Evolutionary conservation across 1,140 invertebrate genomes (phyloP).

Genomic region (Drosophila parvula): DNA sequence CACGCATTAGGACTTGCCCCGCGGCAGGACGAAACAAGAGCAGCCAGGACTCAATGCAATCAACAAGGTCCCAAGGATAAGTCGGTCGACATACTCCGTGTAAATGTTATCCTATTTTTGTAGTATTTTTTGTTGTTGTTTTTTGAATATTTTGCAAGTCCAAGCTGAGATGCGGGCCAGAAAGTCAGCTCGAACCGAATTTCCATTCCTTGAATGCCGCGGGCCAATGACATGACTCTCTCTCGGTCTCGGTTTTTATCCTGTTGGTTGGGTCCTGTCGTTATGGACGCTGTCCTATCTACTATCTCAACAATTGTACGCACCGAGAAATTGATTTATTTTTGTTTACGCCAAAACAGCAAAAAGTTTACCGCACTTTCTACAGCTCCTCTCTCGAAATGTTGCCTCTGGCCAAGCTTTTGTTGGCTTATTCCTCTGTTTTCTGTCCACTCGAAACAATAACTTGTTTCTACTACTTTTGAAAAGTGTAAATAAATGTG

Average conservation of each 20-base stretch:
- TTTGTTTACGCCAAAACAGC: constrained; percentile 68
- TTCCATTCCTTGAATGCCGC: constrained; percentile 41
- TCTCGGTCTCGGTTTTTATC: constrained; percentile 24
- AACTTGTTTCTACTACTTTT: not conserved
- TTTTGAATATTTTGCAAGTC: constrained; percentile 28
- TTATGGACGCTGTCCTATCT: constrained; percentile 59
- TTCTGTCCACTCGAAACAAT: constrained; percentile 2
- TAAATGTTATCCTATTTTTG: constrained; percentile 26
- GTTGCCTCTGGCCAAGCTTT: constrained; percentile 34
- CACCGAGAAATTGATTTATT: constrained; percentile 81
- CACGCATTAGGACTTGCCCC: constrained; percentile 17
- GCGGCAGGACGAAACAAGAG: not conserved
- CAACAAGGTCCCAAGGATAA: constrained; percentile 35
- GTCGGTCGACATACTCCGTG: constrained; percentile 17
- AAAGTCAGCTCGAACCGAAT: constrained; percentile 15
- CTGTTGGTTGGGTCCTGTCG: constrained; percentile 55
- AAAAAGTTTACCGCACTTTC: constrained; percentile 55
- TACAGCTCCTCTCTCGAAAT: not conserved
- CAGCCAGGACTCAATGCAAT: constrained; percentile 28
- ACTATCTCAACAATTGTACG: constrained; percentile 38
- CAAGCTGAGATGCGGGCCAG: constrained; percentile 19
- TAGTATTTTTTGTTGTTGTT: constrained; percentile 7
- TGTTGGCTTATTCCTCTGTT: constrained; percentile 34
- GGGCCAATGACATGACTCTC: constrained; percentile 59
- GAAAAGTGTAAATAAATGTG: not conserved